Conservation (phyloP, 2,888 invertebrate species). For the Darwinula stevensoni region DNA sequence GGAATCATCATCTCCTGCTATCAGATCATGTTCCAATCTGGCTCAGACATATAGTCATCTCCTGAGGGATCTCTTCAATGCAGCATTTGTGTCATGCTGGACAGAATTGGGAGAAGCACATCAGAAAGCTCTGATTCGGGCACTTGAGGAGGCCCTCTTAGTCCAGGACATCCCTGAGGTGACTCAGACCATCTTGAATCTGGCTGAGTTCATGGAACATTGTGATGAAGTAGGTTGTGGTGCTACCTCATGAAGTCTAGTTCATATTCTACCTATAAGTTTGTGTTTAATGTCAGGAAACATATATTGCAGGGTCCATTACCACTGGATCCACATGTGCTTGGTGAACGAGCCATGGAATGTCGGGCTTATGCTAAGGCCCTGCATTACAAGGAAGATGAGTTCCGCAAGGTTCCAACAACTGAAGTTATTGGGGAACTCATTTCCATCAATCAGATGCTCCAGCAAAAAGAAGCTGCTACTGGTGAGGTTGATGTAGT, state of each 20-base stretch:
- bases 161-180: slow-evolving; percentile 85
- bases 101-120: slow-evolving; percentile 55
- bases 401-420: slow-evolving; percentile 52
- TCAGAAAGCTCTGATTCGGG: slow-evolving; percentile 53
- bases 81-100: slow-evolving; percentile 98
- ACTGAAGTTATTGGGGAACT: slow-evolving; percentile 70
- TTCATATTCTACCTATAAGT: no score
- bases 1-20: slow-evolving; percentile 82
- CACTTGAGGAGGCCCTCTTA: slow-evolving; percentile 58
- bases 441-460: slow-evolving; percentile 87
- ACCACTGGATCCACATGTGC: slow-evolving; percentile 52
- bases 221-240: slow-evolving; percentile 53
- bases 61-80: slow-evolving; percentile 87
- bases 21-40: slow-evolving; percentile 57
- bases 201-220: slow-evolving; percentile 99
- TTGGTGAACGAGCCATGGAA: slow-evolving; percentile 81
- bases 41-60: slow-evolving; percentile 84
- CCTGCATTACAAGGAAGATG: slow-evolving; percentile 67
- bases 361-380: slow-evolving; percentile 62
- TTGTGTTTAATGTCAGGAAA: no score
- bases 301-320: slow-evolving; percentile 36
- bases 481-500: no score
- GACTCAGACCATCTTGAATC: slow-evolving; percentile 78
- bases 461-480: slow-evolving; percentile 94
- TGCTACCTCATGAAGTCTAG: no score